These are phyloP conservation scores for Eulemur coronatus DNA, from an alignment of 2,797 vertebrate genomes.

Conservation along the genomic window DNA sequence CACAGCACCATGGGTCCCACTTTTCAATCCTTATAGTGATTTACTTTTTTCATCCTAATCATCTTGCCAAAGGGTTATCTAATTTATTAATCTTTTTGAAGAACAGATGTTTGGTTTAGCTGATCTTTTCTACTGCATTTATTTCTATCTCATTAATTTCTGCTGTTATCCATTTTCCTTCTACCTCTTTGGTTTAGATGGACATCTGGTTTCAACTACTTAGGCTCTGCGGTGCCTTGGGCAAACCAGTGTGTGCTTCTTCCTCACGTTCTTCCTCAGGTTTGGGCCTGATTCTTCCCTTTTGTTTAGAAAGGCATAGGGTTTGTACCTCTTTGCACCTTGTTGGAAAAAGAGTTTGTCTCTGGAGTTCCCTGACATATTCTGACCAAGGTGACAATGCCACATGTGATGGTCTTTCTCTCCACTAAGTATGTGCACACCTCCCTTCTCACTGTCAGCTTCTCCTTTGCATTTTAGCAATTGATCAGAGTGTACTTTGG, in stretches of 20 bases:
- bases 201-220: background rate
- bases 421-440: background rate
- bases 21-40: background rate
- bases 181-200: background rate
- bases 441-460: background rate
- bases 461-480: background rate
- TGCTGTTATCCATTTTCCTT: background rate
- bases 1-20: background rate
- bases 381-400: background rate
- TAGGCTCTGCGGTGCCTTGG: background rate
- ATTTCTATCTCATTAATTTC: background rate
- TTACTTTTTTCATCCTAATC: background rate
- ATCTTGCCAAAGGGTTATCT: background rate
- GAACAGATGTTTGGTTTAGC: background rate
- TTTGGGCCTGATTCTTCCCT: background rate
- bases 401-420: rapidly evolving
- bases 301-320: background rate
- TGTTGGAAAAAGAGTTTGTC: background rate
- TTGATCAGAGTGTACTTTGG: background rate
- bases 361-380: background rate
- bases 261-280: background rate
- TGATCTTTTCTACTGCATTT: background rate
- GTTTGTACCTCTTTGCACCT: background rate
- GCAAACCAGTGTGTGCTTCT: background rate
- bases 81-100: slow-evolving; percentile 2